Conservation (phyloP, 2,113 vertebrate genomes). For the Podilymbus podiceps region DNA sequence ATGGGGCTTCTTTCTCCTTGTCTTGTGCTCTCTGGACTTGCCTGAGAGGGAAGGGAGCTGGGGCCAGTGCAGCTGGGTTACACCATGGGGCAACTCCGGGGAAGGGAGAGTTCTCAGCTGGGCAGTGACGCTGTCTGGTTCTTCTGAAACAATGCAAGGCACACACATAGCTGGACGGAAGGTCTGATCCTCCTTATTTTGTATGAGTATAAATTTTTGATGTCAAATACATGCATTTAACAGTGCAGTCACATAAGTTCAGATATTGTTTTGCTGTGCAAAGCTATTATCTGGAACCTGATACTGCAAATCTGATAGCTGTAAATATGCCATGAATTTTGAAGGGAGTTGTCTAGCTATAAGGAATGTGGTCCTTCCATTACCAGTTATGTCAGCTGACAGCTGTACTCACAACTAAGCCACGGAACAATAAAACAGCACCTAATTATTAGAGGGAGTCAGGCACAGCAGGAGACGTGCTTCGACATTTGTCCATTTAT, state of each 20-base stretch:
- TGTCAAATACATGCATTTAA: not conserved
- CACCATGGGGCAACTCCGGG: not conserved
- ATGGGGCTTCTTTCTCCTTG: not conserved
- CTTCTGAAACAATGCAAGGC: not conserved
- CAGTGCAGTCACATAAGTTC: not conserved
- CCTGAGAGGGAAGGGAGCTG: not conserved
- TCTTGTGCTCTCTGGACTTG: not conserved
- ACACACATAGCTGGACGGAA: not conserved
- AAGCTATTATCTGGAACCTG: not conserved
- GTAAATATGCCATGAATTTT: not conserved
- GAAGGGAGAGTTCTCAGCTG: not conserved
- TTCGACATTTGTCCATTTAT: conserved; percentile 59
- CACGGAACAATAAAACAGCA: conserved; percentile 23
- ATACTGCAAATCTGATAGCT: not conserved
- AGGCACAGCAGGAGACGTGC: conserved; percentile 5
- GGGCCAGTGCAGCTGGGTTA: not conserved
- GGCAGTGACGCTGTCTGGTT: not conserved
- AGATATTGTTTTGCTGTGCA: not conserved
- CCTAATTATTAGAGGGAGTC: conserved; percentile 47
- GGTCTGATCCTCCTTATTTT: not conserved
- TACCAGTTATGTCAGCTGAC: not conserved
- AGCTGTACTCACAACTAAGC: conserved; percentile 11
- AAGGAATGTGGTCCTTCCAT: conserved; percentile 36
- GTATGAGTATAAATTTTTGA: fast-evolving
- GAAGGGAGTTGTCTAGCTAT: conserved; percentile 15